These are phyloP conservation scores for Chymomyza fuscimana DNA, from an alignment of 2,888 invertebrate genomes.

Conservation along the genomic window DNA sequence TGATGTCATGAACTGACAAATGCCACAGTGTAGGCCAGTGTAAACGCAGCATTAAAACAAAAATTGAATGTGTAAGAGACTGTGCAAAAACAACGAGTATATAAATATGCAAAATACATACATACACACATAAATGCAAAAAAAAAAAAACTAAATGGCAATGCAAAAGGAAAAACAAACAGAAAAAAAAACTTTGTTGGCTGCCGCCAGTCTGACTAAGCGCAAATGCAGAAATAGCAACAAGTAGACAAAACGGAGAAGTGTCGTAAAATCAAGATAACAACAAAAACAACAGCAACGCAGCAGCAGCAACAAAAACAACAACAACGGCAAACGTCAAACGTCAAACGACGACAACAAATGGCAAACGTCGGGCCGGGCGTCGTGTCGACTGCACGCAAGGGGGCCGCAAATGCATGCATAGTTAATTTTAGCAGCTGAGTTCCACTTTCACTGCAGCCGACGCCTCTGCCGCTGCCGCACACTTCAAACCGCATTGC, in stretches of 20 bases:
- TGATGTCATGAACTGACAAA: too few species aligned
- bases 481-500: neutral
- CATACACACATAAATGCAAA: neutral
- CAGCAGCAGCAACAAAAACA: slow-evolving; percentile 22
- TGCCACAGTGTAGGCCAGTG: slow-evolving; percentile 7
- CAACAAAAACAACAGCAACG: slow-evolving; percentile 48
- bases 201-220: slow-evolving; percentile 68
- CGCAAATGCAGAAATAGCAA: slow-evolving; percentile 67
- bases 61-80: neutral
- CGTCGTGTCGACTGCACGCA: neutral
- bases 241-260: slow-evolving; percentile 59
- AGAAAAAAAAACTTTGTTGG: slow-evolving; percentile 7
- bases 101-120: neutral
- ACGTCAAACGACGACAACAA: neutral
- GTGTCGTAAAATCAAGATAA: slow-evolving; percentile 67
- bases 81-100: neutral
- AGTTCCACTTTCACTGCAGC: slow-evolving; percentile 75
- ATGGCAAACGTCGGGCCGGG: neutral
- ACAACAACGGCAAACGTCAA: slow-evolving; percentile 10
- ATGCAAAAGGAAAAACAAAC: slow-evolving; percentile 36
- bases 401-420: slow-evolving; percentile 21
- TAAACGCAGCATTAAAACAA: slow-evolving; percentile 7
- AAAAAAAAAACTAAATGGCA: slow-evolving; percentile 52
- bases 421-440: slow-evolving; percentile 75
- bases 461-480: slow-evolving; percentile 2